Evolutionary conservation across 2,888 invertebrate species (phyloP).

Genomic region (Piscicola geometra): DNA sequence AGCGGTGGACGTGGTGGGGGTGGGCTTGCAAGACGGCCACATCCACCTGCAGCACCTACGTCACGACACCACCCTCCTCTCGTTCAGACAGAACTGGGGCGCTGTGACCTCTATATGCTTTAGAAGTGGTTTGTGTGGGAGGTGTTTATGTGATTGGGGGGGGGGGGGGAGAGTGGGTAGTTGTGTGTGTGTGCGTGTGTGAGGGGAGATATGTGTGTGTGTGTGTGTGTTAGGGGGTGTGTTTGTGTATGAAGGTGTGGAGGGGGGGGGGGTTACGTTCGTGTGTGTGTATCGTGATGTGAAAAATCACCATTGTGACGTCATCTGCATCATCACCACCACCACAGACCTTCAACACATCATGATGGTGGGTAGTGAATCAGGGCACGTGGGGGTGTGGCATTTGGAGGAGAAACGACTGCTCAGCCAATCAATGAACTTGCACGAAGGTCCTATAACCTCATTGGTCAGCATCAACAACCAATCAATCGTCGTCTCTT

Average conservation of each 20-base stretch:
- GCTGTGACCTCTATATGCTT: constrained; percentile 77
- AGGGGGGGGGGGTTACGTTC: not conserved
- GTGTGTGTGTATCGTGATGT: not conserved
- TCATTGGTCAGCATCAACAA: constrained; percentile 78
- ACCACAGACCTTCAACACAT: constrained; percentile 72
- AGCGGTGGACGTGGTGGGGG: constrained; percentile 82
- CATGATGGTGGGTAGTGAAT: constrained; percentile 75
- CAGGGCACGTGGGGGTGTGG: constrained; percentile 88
- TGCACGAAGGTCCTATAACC: constrained; percentile 70
- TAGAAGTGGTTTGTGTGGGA: constrained; percentile 59
- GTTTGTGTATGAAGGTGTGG: too few species aligned
- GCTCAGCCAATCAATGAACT: constrained; percentile 72
- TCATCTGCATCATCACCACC: too few species aligned
- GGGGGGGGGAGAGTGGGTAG: too few species aligned
- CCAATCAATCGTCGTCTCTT: constrained; percentile 83
- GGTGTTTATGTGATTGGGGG: not conserved
- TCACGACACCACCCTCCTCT: constrained; percentile 74
- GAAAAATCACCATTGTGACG: not conserved
- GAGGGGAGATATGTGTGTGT: too few species aligned
- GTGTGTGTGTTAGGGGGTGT: too few species aligned
- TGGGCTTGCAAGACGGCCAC: constrained; percentile 76
- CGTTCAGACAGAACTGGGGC: constrained; percentile 87
- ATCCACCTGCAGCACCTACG: constrained; percentile 83
- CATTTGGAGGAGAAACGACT: constrained; percentile 68
- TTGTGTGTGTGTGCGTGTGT: too few species aligned